Conservation (phyloP, 2,888 invertebrate genomes). For the Drosophila stalkeri region DNA sequence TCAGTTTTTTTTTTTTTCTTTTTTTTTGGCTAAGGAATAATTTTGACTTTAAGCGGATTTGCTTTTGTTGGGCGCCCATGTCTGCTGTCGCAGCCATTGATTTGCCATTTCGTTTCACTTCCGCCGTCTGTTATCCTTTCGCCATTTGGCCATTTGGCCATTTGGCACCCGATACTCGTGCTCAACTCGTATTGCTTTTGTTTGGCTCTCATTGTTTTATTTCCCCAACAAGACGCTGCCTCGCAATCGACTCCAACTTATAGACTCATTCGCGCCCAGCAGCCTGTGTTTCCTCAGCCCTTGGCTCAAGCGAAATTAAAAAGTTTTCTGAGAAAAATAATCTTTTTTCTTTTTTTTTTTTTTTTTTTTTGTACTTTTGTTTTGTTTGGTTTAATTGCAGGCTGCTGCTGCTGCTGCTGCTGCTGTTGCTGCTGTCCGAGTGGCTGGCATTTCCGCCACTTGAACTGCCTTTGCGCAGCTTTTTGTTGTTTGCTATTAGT, state of each 20-base stretch:
- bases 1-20: neutral
- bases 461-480: constrained; percentile 58
- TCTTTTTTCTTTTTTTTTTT: constrained; percentile 19
- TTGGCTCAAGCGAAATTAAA: constrained; percentile 64
- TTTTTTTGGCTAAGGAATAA: constrained; percentile 70
- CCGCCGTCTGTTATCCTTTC: constrained; percentile 61
- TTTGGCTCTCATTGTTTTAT: constrained; percentile 66
- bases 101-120: constrained; percentile 74
- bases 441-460: constrained; percentile 50
- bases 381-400: constrained; percentile 62
- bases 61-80: constrained; percentile 48
- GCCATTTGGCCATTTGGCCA: constrained; percentile 60
- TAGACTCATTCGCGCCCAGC: constrained; percentile 77
- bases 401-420: constrained; percentile 17
- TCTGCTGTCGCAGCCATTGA: constrained; percentile 54
- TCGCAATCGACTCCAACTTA: constrained; percentile 54
- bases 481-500: constrained; percentile 77
- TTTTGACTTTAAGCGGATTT: constrained; percentile 84
- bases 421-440: constrained; percentile 16
- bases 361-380: constrained; percentile 22
- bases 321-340: too few species aligned
- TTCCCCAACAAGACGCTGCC: constrained; percentile 58
- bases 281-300: constrained; percentile 60
- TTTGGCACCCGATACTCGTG: constrained; percentile 65
- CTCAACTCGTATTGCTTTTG: constrained; percentile 51